Base-by-base conservation (phyloP, 2,888 invertebrate genomes). In the Pollenia angustigena region DNA sequence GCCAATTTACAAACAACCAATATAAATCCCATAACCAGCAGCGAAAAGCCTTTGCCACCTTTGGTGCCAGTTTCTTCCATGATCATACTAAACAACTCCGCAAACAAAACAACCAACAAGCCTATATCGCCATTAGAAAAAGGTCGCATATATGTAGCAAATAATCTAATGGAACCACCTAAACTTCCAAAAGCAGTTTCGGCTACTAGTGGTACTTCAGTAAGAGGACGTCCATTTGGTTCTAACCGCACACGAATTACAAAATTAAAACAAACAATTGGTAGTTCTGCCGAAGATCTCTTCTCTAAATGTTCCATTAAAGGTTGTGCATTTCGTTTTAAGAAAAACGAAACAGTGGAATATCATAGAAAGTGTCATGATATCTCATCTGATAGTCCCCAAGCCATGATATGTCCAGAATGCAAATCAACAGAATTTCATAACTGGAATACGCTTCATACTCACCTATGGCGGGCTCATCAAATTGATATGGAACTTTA, bases 401-500 rank as follows among this genome's bases (percentile, higher is more conserved):
- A 89, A 14, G 88, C 91, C 0, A 92, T 92, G 90, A 88, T 91
- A 44, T 97, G 97, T 92, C 95, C 95, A 0, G 96, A 97, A 91
- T 97, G 97, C 92, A 93, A 89, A 46, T 91, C 94, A 0, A 91
- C 89, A 11, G 90, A 91, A 68, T 93, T 92, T 52, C 92, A 90
- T 0, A 94, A 94, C 10, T 96, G 97, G 94, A 95, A 96, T 89
- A 94, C 95, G 0, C 91, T 97, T n/a, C 96, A 96, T 85, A 95
- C 96, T 4, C 98, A 98, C 91, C 93, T 97, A 66, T 98, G 97
- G 97, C 95, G 96, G 71, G 90, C 93, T 0, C 97, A 98, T 91
- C 94, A 95, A 66, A 94, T 97, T 11, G 97, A 97, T 90, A 95
- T 97, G 94, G 98, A 97, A 90, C 92, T 98, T 62, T 96, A 96